Conservation (phyloP, 2,888 invertebrate species). For the Drosophila emarginata region DNA sequence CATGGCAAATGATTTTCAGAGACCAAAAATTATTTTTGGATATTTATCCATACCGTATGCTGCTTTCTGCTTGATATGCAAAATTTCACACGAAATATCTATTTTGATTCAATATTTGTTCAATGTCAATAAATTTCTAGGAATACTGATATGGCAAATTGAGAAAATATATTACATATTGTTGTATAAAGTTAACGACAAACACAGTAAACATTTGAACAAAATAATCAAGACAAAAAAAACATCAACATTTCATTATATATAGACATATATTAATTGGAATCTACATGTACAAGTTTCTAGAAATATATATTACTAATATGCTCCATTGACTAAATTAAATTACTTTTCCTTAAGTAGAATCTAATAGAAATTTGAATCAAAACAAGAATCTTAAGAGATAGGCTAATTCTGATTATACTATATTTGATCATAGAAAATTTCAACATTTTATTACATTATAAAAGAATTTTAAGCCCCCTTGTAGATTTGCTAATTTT, state of each 20-base stretch:
- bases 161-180: neutral
- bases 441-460: too few species aligned
- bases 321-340: too few species aligned
- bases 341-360: too few species aligned
- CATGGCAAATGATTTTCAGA: slow-evolving; percentile 1
- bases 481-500: too few species aligned
- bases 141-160: neutral
- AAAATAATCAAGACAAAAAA: neutral
- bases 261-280: neutral
- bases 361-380: too few species aligned
- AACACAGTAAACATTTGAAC: neutral
- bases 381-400: too few species aligned
- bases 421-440: too few species aligned
- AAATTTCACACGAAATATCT: neutral
- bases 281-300: too few species aligned
- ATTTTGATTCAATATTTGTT: neutral
- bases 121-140: neutral
- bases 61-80: neutral
- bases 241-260: neutral
- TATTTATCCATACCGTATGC: neutral
- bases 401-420: too few species aligned
- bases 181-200: neutral
- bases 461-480: too few species aligned
- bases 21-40: neutral
- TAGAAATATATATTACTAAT: too few species aligned